phyloP scores from a whole-genome alignment of 2,888 invertebrate genomes.

The Onchidella celtica region DNA sequence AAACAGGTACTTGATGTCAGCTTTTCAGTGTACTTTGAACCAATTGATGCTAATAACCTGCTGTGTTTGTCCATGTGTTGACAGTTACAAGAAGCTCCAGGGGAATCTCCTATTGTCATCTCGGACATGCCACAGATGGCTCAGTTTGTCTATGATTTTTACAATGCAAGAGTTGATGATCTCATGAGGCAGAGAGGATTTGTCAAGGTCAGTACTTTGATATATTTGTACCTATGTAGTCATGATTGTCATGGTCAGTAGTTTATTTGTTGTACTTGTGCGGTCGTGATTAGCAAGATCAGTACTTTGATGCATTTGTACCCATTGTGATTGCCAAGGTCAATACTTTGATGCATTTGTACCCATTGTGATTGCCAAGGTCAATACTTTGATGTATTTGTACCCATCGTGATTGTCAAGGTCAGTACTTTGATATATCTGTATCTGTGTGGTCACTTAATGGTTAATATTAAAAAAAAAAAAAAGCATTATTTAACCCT shows the following conservation, averaged over 20 bases:
- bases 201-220: slow-evolving; percentile 56
- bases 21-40: no score
- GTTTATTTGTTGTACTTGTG: background rate
- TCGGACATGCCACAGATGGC: slow-evolving; percentile 97
- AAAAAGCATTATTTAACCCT: no score
- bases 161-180: slow-evolving; percentile 80
- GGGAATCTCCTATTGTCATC: slow-evolving; percentile 83
- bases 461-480: no score
- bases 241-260: background rate
- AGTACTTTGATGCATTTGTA: background rate
- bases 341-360: background rate
- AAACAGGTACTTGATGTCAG: no score
- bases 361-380: slow-evolving; percentile 58
- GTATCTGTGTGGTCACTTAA: no score
- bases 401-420: slow-evolving; percentile 54
- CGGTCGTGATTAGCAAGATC: background rate
- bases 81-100: slow-evolving; percentile 64
- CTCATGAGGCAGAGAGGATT: slow-evolving; percentile 68
- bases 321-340: background rate
- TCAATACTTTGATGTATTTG: slow-evolving; percentile 38
- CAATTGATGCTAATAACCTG: no score
- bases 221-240: background rate
- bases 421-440: slow-evolving; percentile 49
- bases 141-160: slow-evolving; percentile 95
- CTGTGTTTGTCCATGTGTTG: no score